These are phyloP conservation scores for Rhinoderma darwinii DNA, from an alignment of 2,113 vertebrate species.

Conservation along the genomic window DNA sequence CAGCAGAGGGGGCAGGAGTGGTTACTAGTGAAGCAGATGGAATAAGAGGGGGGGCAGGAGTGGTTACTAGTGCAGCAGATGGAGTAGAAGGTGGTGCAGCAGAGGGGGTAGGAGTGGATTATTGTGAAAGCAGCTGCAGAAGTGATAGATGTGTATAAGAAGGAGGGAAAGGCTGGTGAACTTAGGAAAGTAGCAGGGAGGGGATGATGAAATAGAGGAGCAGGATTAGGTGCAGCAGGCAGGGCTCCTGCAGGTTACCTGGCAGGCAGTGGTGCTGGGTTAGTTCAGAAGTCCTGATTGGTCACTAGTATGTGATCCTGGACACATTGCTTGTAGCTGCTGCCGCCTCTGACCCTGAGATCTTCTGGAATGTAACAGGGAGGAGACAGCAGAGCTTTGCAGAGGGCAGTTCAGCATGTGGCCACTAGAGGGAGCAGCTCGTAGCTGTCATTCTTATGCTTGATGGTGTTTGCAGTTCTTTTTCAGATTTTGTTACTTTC, in stretches of 20 bases:
- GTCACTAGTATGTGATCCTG: neutral
- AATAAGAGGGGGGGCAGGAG: too few species aligned
- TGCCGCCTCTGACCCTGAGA: slow-evolving; percentile 17
- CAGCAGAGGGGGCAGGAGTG: too few species aligned
- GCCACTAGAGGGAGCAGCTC: neutral
- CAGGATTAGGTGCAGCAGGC: neutral
- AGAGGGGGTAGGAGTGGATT: neutral
- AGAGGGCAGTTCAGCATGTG: neutral
- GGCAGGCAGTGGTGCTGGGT: neutral
- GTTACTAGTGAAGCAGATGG: too few species aligned
- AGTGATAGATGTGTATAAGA: slow-evolving; percentile 5
- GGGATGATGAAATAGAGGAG: neutral
- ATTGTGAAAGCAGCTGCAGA: neutral
- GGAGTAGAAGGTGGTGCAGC: too few species aligned
- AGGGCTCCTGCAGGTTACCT: neutral
- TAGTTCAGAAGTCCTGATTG: neutral
- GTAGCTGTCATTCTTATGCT: neutral
- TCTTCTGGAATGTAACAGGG: slow-evolving; percentile 41
- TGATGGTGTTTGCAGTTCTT: neutral
- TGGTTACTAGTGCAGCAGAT: too few species aligned
- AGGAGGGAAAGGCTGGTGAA: neutral
- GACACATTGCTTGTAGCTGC: neutral
- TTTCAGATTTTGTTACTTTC: neutral
- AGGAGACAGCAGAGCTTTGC: slow-evolving; percentile 22
- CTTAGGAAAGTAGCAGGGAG: neutral